Evolutionary conservation across 2,113 vertebrate genomes (phyloP).

Genomic region (Lethenteron reissneri): DNA sequence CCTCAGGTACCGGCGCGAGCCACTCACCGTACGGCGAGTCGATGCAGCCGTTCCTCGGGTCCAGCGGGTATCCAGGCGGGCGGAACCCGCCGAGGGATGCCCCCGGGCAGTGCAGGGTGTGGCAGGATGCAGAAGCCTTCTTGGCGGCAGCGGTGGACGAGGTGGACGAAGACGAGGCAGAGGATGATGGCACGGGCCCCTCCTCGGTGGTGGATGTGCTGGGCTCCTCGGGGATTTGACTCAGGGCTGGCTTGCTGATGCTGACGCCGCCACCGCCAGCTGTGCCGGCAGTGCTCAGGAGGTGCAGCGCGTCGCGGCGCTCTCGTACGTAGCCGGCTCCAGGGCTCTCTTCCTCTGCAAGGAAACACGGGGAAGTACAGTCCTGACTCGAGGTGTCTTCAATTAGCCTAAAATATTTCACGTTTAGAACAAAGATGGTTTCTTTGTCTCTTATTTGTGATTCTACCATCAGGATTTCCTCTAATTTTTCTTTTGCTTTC

Average conservation of each 20-base stretch:
- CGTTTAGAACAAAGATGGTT: too few species aligned
- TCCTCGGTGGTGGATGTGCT: constrained; percentile 1
- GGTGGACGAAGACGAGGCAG: neutral
- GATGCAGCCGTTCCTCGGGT: constrained; percentile 1
- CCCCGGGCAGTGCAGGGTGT: neutral
- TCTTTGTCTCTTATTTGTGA: too few species aligned
- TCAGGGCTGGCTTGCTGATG: neutral
- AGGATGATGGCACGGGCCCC: neutral
- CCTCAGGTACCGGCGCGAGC: neutral
- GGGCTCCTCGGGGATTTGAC: constrained; percentile 1
- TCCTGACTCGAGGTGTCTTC: too few species aligned
- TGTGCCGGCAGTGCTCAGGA: too few species aligned
- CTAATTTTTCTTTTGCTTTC: too few species aligned
- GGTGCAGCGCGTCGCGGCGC: neutral
- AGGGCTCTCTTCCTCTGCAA: neutral
- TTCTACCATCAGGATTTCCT: too few species aligned
- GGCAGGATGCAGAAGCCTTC: too few species aligned
- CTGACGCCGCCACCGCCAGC: too few species aligned
- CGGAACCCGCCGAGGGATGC: neutral
- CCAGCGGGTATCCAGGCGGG: neutral
- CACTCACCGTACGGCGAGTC: constrained; percentile 1
- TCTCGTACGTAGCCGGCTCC: neutral
- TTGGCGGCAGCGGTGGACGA: neutral
- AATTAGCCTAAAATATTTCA: too few species aligned
- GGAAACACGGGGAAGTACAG: neutral